Evolutionary conservation across 2,888 invertebrate species (phyloP).

Genomic region (Scrobipalpa costella): DNA sequence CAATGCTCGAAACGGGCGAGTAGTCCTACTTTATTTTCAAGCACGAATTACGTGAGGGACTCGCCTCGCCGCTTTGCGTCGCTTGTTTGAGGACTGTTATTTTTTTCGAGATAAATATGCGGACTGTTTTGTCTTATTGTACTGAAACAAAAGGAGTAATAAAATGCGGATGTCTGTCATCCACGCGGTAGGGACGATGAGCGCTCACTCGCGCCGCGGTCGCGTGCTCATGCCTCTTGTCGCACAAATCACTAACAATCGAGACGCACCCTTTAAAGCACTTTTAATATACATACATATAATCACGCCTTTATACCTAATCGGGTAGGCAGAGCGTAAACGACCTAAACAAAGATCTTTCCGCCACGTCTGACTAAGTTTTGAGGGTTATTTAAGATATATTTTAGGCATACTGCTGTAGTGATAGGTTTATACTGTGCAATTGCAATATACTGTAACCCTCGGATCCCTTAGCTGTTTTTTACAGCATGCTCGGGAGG

Average conservation of each 20-base stretch:
- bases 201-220: background rate
- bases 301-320: too few species aligned
- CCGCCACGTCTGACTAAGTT: too few species aligned
- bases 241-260: constrained; percentile 58
- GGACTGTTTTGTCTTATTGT: constrained; percentile 8
- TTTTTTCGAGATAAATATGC: constrained; percentile 17
- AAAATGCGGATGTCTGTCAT: constrained; percentile 16
- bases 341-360: too few species aligned
- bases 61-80: background rate
- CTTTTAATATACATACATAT: too few species aligned
- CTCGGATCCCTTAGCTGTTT: too few species aligned
- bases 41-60: constrained; percentile 7
- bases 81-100: background rate
- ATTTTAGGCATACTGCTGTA: too few species aligned
- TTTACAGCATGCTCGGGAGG: too few species aligned
- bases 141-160: constrained; percentile 9
- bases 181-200: background rate
- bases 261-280: constrained; percentile 55
- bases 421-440: too few species aligned
- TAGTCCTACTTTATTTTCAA: constrained; percentile 10
- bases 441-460: too few species aligned
- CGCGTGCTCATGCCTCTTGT: constrained; percentile 35
- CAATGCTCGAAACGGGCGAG: constrained; percentile 6
- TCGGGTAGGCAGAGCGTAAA: too few species aligned
- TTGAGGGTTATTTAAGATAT: too few species aligned